Conservation (phyloP, 2,113 vertebrate species). For the Pterophyllum scalare region DNA sequence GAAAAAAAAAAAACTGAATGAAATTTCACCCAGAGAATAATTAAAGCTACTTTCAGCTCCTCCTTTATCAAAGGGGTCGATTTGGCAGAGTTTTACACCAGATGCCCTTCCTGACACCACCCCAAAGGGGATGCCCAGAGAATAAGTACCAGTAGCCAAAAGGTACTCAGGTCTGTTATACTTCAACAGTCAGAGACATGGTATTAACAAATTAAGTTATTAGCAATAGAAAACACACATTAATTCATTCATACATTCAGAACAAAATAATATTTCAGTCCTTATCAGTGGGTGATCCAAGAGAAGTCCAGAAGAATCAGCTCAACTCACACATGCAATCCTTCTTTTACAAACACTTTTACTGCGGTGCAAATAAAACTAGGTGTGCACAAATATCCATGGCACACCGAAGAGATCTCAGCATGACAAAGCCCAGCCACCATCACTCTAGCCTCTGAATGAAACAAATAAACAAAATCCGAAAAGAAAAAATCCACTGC, state of each 20-base stretch:
- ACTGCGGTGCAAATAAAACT: too few species aligned
- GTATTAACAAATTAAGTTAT: neutral
- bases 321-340: neutral
- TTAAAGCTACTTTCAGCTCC: neutral
- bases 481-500: too few species aligned
- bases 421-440: too few species aligned
- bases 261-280: neutral
- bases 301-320: neutral
- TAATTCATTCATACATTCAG: neutral
- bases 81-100: neutral
- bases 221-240: neutral
- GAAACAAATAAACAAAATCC: neutral
- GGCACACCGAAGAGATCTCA: neutral
- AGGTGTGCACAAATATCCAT: neutral
- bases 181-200: neutral
- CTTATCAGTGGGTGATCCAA: neutral
- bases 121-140: neutral
- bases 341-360: neutral
- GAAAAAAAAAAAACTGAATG: neutral
- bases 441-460: neutral
- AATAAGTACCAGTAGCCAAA: neutral
- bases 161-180: neutral
- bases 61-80: neutral
- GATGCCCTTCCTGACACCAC: neutral
- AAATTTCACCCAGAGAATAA: neutral